phyloP scores from a whole-genome alignment of 1,140 invertebrate genomes.

The Brachionus paranguensis region DNA sequence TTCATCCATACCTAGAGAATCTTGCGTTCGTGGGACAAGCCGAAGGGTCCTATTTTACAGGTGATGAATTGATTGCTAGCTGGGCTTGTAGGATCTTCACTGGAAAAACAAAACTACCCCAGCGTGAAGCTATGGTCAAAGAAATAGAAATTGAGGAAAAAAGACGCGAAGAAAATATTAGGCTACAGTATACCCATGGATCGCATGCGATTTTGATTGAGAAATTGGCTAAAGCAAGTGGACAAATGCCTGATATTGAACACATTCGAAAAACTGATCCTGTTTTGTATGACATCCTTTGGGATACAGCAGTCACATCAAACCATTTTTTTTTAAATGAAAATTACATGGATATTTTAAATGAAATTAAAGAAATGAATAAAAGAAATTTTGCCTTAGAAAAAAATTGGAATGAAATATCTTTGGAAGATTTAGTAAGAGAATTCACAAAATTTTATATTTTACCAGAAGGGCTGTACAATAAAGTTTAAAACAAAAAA shows the following conservation, averaged over 20 bases:
- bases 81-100: conserved; percentile 1
- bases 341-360: not conserved
- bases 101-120: not conserved
- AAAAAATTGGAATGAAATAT: not conserved
- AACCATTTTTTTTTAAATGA: not conserved
- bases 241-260: not conserved
- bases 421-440: not conserved
- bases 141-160: conserved; percentile 1
- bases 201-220: not conserved
- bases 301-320: not conserved
- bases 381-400: not conserved
- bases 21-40: not conserved
- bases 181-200: not conserved
- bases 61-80: conserved; percentile 1
- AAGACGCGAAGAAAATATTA: not conserved
- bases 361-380: not conserved
- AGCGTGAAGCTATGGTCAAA: not conserved
- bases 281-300: not conserved
- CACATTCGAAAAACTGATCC: not conserved
- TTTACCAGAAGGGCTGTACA: not conserved
- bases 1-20: not conserved
- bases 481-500: not conserved
- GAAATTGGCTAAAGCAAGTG: not conserved
- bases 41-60: not conserved
- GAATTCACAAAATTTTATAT: not conserved